These are phyloP conservation scores for Ctenoplectra terminalis DNA, from an alignment of 1,140 invertebrate genomes.

Conservation along the genomic window DNA sequence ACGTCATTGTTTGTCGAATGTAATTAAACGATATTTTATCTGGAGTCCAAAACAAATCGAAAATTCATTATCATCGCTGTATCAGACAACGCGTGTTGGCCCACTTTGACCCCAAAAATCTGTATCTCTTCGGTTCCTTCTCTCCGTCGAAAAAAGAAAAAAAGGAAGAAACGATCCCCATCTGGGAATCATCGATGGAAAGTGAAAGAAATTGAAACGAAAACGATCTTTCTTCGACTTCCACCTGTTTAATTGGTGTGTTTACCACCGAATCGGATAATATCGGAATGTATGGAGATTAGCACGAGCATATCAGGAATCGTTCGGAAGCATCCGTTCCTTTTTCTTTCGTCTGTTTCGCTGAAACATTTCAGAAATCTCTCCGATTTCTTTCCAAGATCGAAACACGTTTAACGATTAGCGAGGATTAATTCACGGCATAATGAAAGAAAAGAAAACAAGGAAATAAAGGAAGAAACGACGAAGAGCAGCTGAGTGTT, in stretches of 20 bases:
- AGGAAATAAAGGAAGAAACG: neutral
- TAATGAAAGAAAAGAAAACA: neutral
- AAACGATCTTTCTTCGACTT: neutral
- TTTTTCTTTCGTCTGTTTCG: neutral
- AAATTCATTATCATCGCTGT: conserved; percentile 63
- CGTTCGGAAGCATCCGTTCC: neutral
- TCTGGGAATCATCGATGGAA: neutral
- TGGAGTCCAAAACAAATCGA: conserved; percentile 50
- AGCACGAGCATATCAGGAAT: neutral
- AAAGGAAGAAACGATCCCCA: neutral
- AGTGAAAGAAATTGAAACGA: conserved; percentile 19
- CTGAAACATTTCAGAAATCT: neutral
- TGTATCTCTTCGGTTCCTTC: neutral
- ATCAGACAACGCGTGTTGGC: neutral
- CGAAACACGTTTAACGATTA: neutral
- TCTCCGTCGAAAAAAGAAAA: neutral
- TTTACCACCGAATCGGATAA: conserved; percentile 1
- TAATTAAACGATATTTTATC: conserved; percentile 65
- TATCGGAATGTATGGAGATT: neutral
- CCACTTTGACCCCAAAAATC: neutral
- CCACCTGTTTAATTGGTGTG: conserved; percentile 7
- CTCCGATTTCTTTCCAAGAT: neutral
- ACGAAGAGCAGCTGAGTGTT: neutral
- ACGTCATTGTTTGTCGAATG: neutral
- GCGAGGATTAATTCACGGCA: conserved; percentile 19